phyloP scores from a whole-genome alignment of 35 echinoderm and acorn worm species.

The Eucidaris tribuloides region DNA sequence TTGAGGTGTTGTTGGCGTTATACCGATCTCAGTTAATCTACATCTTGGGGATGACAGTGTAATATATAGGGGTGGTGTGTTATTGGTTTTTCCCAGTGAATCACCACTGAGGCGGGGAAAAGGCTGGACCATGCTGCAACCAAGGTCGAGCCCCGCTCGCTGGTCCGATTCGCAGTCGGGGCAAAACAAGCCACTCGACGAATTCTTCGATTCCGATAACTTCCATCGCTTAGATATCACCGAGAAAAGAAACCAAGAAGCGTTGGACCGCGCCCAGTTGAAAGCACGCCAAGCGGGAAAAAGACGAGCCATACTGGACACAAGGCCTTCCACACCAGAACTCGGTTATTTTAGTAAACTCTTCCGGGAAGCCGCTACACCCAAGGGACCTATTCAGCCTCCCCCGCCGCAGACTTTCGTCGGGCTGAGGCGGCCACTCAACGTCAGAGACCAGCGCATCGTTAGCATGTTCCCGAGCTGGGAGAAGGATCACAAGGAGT shows the following conservation, averaged over 20 bases:
- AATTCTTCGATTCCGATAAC: slow-evolving; percentile 38
- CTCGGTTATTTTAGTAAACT: background rate
- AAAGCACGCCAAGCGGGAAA: background rate
- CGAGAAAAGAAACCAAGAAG: background rate
- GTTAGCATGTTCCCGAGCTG: background rate
- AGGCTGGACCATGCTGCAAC: no score
- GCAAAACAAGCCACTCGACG: slow-evolving; percentile 9
- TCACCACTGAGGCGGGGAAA: no score
- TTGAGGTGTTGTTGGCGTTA: no score
- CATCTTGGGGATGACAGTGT: no score
- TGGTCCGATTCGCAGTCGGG: slow-evolving; percentile 9
- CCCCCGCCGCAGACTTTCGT: slow-evolving; percentile 3
- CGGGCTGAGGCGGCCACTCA: background rate
- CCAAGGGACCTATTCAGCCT: background rate
- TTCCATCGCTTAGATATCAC: background rate
- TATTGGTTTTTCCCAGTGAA: no score
- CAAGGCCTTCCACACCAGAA: background rate
- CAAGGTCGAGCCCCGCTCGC: background rate
- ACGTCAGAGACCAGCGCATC: background rate
- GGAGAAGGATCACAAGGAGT: slow-evolving; percentile 35
- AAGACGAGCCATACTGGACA: background rate
- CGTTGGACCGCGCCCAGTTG: background rate
- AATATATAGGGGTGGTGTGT: no score
- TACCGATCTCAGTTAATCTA: no score
- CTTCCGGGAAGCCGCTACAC: background rate